Evolutionary conservation across 2,888 invertebrate genomes (phyloP), one percentile per base, ranked within the genome.

Genomic region (Pyrochroa serraticornis): DNA sequence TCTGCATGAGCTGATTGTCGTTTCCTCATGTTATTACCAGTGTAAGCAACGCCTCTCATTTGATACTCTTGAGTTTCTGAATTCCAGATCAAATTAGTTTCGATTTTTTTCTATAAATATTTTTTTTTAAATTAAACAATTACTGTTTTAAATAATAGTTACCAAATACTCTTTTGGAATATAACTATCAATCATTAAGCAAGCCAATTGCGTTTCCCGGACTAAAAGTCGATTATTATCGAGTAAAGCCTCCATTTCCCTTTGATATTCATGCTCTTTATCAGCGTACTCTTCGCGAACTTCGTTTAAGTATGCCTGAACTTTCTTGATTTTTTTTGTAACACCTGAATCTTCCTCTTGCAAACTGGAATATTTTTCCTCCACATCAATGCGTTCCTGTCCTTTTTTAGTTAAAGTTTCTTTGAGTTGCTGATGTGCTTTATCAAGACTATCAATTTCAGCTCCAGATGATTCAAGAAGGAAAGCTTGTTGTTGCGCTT

Each of bases 21-120:
- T 75, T 92, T 92, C 57, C 91, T 84, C 95, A 98, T 97, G 77
- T 99, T 99, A 81, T 99, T 99, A 0, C 98, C 98, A 6, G 97
- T 96, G 79, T 99, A 99, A 0, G 98, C 98, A 6, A 99, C 96
- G 78, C 97, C 97, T 77, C 92, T 91, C 41, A 99, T 85, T 77
- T 98, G 97, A 93, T 97, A 99, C 79, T 99, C 98, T 32, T 97
- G 97, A 32, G 97, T 93, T 74, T 98, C 97, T 79, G 97, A 97
- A 81, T 97, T 98, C 96, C 97, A 99, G 73, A 93, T 90, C 38
- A 96, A 91, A 75, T 96, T 93, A 71, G 90, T 85, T 73, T 95
- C 94, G 62, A 97, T 92, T 80, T 93, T 85, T 44, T 90, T 90
- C 90, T 93, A 75, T 73, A 62, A 63, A 63, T 61, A 31, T 22